These are phyloP conservation scores for Pseudoips prasinana DNA, from an alignment of 2,888 invertebrate species.

Conservation along the genomic window DNA sequence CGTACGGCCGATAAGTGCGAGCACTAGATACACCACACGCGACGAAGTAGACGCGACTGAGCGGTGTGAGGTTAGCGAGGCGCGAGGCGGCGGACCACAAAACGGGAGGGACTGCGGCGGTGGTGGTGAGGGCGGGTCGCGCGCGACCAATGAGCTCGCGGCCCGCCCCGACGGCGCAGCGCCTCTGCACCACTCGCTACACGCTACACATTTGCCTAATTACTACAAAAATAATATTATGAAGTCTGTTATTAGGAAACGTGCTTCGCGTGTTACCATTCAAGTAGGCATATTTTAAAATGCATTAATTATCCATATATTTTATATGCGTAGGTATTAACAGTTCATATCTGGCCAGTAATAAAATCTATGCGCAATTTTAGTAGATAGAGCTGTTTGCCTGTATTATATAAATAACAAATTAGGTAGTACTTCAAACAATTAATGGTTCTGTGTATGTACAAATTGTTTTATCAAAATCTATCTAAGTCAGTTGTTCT, in stretches of 20 bases:
- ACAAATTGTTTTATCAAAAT: too few relatives aligned
- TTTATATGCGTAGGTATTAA: not conserved
- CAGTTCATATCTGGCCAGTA: not conserved
- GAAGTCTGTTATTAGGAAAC: slow-evolving; percentile 59
- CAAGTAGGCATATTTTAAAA: slow-evolving; percentile 1
- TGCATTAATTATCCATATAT: slow-evolving; percentile 1
- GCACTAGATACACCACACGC: slow-evolving; percentile 51
- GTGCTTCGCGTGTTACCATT: slow-evolving; percentile 28
- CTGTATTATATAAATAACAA: too few relatives aligned
- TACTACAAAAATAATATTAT: slow-evolving; percentile 65
- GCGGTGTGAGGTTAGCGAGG: slow-evolving; percentile 32
- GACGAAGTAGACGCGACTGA: slow-evolving; percentile 64
- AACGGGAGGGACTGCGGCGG: slow-evolving; percentile 54
- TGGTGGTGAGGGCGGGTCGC: slow-evolving; percentile 6
- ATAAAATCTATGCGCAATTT: slow-evolving; percentile 2
- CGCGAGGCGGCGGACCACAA: slow-evolving; percentile 21
- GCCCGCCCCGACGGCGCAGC: slow-evolving; percentile 29
- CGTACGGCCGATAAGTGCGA: slow-evolving; percentile 34
- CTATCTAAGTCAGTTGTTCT: too few relatives aligned
- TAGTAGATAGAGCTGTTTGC: too few relatives aligned
- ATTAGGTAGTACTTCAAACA: too few relatives aligned
- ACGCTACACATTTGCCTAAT: slow-evolving; percentile 63
- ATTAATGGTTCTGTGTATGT: too few relatives aligned
- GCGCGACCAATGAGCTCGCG: slow-evolving; percentile 50
- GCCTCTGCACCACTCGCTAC: slow-evolving; percentile 11